Evolutionary conservation across 2,113 vertebrate species (phyloP).

Genomic region (Chaetodon auriga): DNA sequence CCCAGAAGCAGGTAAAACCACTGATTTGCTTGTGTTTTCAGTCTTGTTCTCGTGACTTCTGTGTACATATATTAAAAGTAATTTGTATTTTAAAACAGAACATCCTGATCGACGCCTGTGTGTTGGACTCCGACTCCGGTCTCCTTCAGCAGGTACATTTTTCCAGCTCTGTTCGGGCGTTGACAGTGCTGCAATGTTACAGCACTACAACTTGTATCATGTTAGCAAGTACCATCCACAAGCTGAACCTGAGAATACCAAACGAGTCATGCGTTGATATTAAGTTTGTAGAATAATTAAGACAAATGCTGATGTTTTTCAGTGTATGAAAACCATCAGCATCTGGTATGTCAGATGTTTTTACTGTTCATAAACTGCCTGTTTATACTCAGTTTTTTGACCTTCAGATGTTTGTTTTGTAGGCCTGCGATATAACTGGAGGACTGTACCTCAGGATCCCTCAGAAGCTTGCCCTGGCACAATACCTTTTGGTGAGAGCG

Average conservation of each 20-base stretch:
- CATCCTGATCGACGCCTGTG: slow-evolving; percentile 95
- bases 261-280: neutral
- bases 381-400: neutral
- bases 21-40: neutral
- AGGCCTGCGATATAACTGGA: slow-evolving; percentile 98
- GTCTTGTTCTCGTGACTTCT: neutral
- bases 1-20: slow-evolving; percentile 93
- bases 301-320: neutral
- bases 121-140: slow-evolving; percentile 94
- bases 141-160: slow-evolving; percentile 94
- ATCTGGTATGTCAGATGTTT: neutral
- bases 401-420: slow-evolving; percentile 41
- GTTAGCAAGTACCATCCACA: neutral
- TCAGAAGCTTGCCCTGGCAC: slow-evolving; percentile 91
- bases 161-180: neutral
- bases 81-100: slow-evolving; percentile 83
- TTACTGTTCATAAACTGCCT: neutral
- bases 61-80: neutral
- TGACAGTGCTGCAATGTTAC: neutral
- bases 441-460: slow-evolving; percentile 96
- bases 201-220: neutral
- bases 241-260: neutral
- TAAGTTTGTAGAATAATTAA: neutral
- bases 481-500: slow-evolving; percentile 93
- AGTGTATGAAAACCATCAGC: neutral